Conservation (phyloP, 1,140 invertebrate species). For the Scaptomyza graminum region DNA sequence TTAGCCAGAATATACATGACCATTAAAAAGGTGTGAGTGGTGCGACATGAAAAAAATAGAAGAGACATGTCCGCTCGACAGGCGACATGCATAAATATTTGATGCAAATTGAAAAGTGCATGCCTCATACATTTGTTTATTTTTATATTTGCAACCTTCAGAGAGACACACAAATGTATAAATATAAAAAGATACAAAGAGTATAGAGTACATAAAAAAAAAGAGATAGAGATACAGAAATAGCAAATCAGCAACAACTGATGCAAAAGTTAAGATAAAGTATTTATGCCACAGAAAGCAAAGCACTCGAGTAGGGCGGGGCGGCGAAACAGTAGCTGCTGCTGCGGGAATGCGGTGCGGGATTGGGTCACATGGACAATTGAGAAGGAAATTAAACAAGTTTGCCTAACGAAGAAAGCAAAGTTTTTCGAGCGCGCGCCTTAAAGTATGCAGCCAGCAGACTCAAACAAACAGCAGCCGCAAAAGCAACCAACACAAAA, state of each 20-base stretch:
- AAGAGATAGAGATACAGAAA: constrained; percentile 5
- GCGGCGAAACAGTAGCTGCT: background rate
- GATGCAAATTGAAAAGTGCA: constrained; percentile 53
- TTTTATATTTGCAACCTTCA: constrained; percentile 18
- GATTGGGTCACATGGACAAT: constrained; percentile 59
- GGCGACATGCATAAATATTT: constrained; percentile 47
- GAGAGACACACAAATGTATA: constrained; percentile 19
- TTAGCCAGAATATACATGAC: constrained; percentile 47
- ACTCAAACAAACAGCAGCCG: constrained; percentile 37
- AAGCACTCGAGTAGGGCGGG: constrained; percentile 17
- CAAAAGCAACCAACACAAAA: constrained; percentile 5
- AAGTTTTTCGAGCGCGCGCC: constrained; percentile 69
- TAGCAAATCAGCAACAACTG: constrained; percentile 57
- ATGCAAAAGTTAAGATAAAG: constrained; percentile 62
- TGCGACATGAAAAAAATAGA: background rate
- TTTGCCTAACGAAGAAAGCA: constrained; percentile 74
- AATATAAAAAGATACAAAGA: constrained; percentile 3
- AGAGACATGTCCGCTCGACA: background rate
- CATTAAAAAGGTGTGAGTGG: constrained; percentile 22
- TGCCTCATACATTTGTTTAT: constrained; percentile 33
- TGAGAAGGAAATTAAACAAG: constrained; percentile 82
- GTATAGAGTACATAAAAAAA: no score
- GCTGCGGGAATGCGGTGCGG: background rate
- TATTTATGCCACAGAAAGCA: constrained; percentile 41
- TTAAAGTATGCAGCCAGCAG: constrained; percentile 69